Evolutionary conservation across 2,797 vertebrate genomes (phyloP), one percentile per base, ranked within the genome.

Genomic region (Cottoperca gobio): DNA sequence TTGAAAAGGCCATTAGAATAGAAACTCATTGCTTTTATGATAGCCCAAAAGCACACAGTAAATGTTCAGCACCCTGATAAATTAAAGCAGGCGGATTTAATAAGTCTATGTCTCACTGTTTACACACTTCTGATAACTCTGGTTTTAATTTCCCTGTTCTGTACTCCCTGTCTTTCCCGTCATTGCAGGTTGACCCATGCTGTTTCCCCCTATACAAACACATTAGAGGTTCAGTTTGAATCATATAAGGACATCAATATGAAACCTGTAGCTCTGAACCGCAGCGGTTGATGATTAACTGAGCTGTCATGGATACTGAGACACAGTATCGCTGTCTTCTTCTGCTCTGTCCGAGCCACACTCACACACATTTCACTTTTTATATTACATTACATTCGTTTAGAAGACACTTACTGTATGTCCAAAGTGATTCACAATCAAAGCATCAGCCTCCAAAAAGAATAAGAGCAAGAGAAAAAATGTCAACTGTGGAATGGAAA

Each of bases 31-130:
- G 75, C 16, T 64, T 85, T 78, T 70, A 79, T 57, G 21, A 73
- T 59, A 46, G 40, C 40, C 57, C 70, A 49, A 60, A 74, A 79
- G 55, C 62, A 77, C 77, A 76, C 70, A 59, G 3, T 71, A 28
- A 6, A 46, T 75, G 61, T 70, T 59, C 53, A 85, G 35, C 62
- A 72, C 31, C 9, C 42, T 31, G 49, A 42, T 76, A 43, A 77
- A 86, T 79, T 21, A 63, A 68, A 86, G 40, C 28, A 53, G 23
- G 45, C 13, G 33, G 52, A 23, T 67, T 82, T 59, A 79, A 82
- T 85, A 28, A 69, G 68, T 60, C 57, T 24, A 12, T 91, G 82
- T 90, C 80, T 90, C 85, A 90, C 42, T 90, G 82, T 84, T 82
- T 83, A 83, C 83, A 74, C 78, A 73, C 60, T 62, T 58, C 50